Base-by-base conservation (phyloP, 2,113 vertebrate species). In the Anser brachyrhynchus region DNA sequence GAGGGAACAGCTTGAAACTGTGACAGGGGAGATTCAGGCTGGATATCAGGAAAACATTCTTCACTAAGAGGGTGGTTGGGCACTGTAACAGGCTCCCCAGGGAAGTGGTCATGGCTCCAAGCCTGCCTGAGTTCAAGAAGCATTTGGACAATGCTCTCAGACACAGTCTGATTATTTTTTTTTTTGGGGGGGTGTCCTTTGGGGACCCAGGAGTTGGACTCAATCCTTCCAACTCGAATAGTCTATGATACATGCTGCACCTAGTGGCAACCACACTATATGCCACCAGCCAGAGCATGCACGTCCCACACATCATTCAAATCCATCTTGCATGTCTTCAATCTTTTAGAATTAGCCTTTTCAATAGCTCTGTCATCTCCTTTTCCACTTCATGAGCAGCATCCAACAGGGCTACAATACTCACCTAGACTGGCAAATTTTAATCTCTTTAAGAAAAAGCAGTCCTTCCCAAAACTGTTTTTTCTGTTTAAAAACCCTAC, bases 221-320 rank as follows among this genome's bases (percentile, higher is more conserved):
- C 44, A 46, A 19, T 46, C 44, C 44, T 19, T 46, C 44, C 44
- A 46, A 46, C 44, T 49, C 20, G 6, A 22, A 49, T 49, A 49
- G 3, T 49, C 46, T 46, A 21, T 46, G 46, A 22, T 49, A 49
- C 22, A 1, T 6, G 4, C 13, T 29, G 14, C 1, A 3, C 17
- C 23, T 61, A n/a, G 33, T 35, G 75, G 43, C 58, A 44, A 18
- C 13, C 22, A 41, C 23, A 11, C 33, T 18, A 14, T 18, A 69
- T 13, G 14, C 28, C 57, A 2, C 37, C 62, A 46, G 29, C n/a
- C 49, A 33, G 46, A 61, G 54, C 12, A 0, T 7, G 6, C 17
- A 8, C 8, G 15, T 5, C 26, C 0, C 29, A 13, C 9, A 5
- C 2, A 0, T 49, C 75, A 69, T 74, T 90, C 66, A 83, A 80